phyloP scores from a whole-genome alignment of 1,140 invertebrate genomes.

The Hypothenemus hampei region DNA sequence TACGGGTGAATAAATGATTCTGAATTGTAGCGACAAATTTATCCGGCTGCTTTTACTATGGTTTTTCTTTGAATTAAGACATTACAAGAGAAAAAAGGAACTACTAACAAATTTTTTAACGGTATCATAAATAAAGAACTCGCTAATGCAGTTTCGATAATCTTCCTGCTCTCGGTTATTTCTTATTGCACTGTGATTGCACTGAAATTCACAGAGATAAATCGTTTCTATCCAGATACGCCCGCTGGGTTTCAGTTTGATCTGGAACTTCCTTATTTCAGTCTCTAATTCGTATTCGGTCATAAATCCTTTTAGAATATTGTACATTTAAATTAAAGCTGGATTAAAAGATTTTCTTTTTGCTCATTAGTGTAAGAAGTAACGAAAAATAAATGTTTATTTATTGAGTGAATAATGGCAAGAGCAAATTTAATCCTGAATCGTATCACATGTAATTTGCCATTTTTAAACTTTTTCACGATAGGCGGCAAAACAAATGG shows the following conservation, averaged over 20 bases:
- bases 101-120: background rate
- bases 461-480: background rate
- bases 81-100: background rate
- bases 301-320: background rate
- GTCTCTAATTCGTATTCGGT: background rate
- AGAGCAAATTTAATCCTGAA: too few species aligned
- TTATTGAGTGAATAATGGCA: too few species aligned
- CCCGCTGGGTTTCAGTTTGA: background rate
- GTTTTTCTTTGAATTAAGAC: background rate
- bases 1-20: too few species aligned
- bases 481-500: conserved; percentile 1
- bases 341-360: too few species aligned
- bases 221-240: background rate
- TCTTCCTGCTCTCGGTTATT: background rate
- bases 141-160: background rate
- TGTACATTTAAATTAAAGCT: background rate
- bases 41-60: too few species aligned
- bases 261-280: background rate
- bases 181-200: background rate
- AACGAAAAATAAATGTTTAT: too few species aligned
- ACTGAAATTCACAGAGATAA: background rate
- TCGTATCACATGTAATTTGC: background rate
- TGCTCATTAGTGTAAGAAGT: too few species aligned
- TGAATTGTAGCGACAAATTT: too few species aligned
- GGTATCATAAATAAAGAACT: background rate